phyloP scores from a whole-genome alignment of 1,140 invertebrate genomes.

The Phymorhynchus buccinoides region DNA sequence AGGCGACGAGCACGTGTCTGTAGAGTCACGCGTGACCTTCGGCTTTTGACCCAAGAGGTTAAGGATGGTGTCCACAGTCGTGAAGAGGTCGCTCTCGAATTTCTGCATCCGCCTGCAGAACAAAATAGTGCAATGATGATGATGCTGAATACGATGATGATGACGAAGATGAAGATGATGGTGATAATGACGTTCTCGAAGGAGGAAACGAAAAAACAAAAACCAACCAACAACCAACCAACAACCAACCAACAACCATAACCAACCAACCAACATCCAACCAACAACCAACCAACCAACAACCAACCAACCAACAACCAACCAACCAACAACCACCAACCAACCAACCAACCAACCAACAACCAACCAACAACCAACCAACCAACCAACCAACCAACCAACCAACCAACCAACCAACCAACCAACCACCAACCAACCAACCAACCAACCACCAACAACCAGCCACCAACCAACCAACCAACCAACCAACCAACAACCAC shows the following conservation, averaged over 20 bases:
- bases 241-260: too few relatives aligned
- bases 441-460: too few relatives aligned
- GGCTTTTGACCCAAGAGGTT: constrained; percentile 69
- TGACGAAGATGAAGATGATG: too few relatives aligned
- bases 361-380: too few relatives aligned
- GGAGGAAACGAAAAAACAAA: background rate
- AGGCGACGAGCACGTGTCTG: constrained; percentile 33
- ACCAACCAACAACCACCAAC: too few relatives aligned
- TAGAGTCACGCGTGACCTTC: constrained; percentile 46
- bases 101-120: constrained; percentile 68
- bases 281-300: too few relatives aligned
- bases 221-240: background rate
- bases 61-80: constrained; percentile 69
- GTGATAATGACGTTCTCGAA: background rate
- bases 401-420: background rate
- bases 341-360: too few relatives aligned
- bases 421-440: background rate
- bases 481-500: background rate
- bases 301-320: too few relatives aligned
- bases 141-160: too few relatives aligned
- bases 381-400: background rate
- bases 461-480: background rate
- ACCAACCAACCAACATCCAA: too few relatives aligned
- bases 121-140: background rate
- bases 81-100: constrained; percentile 70